Evolutionary conservation across 2,888 invertebrate species (phyloP).

Genomic region (Microplitis manilae): DNA sequence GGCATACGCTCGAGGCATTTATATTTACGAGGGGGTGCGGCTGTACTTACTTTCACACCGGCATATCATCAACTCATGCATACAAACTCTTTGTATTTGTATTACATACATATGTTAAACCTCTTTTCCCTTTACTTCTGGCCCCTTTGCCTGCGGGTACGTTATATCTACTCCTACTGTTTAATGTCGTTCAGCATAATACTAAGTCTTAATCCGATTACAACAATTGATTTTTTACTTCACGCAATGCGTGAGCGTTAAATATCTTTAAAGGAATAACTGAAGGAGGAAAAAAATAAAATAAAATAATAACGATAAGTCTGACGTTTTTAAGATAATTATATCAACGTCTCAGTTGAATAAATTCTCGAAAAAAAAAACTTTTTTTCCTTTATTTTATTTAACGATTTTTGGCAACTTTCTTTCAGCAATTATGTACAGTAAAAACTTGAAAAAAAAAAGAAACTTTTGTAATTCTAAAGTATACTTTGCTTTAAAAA

Average conservation of each 20-base stretch:
- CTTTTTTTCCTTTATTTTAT: not conserved
- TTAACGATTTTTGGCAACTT: not conserved
- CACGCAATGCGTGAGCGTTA: slow-evolving; percentile 15
- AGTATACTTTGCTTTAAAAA: not conserved
- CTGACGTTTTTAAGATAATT: not conserved
- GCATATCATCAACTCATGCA: slow-evolving; percentile 17
- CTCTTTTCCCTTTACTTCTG: not conserved
- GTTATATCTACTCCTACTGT: slow-evolving; percentile 19
- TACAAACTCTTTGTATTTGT: slow-evolving; percentile 1
- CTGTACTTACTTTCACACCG: slow-evolving; percentile 43
- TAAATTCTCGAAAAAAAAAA: not conserved
- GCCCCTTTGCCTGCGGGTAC: not conserved
- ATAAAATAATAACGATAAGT: not conserved
- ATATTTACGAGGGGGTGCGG: slow-evolving; percentile 52
- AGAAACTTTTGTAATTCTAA: not conserved
- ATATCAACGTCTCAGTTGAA: not conserved
- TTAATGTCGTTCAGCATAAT: slow-evolving; percentile 32
- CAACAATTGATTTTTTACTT: slow-evolving; percentile 54
- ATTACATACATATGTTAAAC: not conserved
- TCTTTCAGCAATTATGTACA: not conserved
- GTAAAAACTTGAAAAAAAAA: not conserved
- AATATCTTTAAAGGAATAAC: not conserved
- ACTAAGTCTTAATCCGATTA: slow-evolving; percentile 60
- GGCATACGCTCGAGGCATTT: slow-evolving; percentile 44
- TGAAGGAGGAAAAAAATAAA: not conserved